A percentile compares a stretch with the other conserved stretches of the same genome.
Conservation (phyloP, 2,113 vertebrate species). For the Aspidoscelis tigris region DNA sequence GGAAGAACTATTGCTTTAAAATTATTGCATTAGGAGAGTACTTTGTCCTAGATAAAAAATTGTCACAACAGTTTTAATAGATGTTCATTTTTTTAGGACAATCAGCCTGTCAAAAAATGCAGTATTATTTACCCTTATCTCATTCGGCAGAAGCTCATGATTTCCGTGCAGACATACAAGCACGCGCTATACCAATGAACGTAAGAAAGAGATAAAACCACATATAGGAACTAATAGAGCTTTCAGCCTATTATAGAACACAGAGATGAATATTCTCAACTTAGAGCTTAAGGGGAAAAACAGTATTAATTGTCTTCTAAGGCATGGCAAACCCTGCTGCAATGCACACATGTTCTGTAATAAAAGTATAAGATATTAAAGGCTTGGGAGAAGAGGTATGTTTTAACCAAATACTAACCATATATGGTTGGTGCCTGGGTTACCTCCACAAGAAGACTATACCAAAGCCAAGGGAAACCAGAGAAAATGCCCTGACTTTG, state of each 20-base stretch:
- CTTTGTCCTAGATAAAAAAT: constrained; percentile 48
- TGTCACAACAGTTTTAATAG: constrained; percentile 17
- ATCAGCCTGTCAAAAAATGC: constrained; percentile 33
- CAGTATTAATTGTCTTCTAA: neutral
- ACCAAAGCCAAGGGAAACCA: too few species aligned
- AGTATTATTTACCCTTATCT: constrained; percentile 46
- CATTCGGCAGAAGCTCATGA: constrained; percentile 17
- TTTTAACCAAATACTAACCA: too few species aligned
- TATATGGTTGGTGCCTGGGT: too few species aligned
- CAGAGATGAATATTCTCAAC: neutral
- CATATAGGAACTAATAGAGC: constrained; percentile 31
- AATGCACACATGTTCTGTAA: neutral
- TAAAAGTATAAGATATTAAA: neutral
- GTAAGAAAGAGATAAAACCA: neutral
- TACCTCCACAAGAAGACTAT: too few species aligned
- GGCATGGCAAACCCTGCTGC: too few species aligned
- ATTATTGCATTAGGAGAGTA: constrained; percentile 41
- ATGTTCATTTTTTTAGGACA: constrained; percentile 36
- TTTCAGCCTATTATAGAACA: constrained; percentile 27
- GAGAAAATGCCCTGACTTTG: too few species aligned
- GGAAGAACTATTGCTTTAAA: constrained; percentile 58
- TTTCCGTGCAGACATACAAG: neutral
- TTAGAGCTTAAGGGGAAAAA: neutral
- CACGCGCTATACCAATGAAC: neutral
- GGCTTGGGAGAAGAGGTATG: too few species aligned